Conservation (phyloP, 2,888 invertebrate species). For the Drosophila basisetae region DNA sequence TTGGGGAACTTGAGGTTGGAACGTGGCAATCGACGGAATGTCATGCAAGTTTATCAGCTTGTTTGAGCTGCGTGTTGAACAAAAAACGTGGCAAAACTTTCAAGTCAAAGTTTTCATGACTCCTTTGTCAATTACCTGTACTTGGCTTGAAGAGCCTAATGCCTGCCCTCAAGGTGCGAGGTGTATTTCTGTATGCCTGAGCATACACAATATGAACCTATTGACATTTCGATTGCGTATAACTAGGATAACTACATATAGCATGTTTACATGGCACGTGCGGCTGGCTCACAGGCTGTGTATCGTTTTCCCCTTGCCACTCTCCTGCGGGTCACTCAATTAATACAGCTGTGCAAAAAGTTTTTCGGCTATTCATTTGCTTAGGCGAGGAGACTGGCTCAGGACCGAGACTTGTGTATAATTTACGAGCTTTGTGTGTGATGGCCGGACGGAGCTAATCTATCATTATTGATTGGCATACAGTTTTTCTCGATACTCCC, state of each 20-base stretch:
- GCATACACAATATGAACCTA: conserved; percentile 52
- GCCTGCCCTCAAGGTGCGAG: conserved; percentile 14
- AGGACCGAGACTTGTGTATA: conserved; percentile 41
- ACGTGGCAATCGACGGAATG: conserved; percentile 57
- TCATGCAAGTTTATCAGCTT: conserved; percentile 79
- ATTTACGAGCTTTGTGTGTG: conserved; percentile 56
- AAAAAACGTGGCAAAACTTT: conserved; percentile 76
- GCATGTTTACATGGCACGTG: conserved; percentile 55
- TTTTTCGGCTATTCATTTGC: conserved; percentile 65
- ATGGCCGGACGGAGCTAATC: conserved; percentile 62
- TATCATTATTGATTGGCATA: conserved; percentile 78
- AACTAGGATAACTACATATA: conserved; percentile 47
- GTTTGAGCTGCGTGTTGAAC: conserved; percentile 75
- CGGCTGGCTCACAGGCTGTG: conserved; percentile 20
- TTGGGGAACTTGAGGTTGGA: conserved; percentile 35
- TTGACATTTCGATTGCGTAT: conserved; percentile 76
- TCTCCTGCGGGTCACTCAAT: conserved; percentile 47
- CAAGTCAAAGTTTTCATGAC: conserved; percentile 78
- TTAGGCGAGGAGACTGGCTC: conserved; percentile 15
- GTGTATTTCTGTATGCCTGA: conserved; percentile 11
- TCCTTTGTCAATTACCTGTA: conserved; percentile 79
- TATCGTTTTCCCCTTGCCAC: not conserved
- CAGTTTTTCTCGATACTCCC: conserved; percentile 28
- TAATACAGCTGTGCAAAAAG: conserved; percentile 62
- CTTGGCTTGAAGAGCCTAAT: conserved; percentile 40